phyloP scores from a whole-genome alignment of 2,888 invertebrate species.

The Patella pellucida region DNA sequence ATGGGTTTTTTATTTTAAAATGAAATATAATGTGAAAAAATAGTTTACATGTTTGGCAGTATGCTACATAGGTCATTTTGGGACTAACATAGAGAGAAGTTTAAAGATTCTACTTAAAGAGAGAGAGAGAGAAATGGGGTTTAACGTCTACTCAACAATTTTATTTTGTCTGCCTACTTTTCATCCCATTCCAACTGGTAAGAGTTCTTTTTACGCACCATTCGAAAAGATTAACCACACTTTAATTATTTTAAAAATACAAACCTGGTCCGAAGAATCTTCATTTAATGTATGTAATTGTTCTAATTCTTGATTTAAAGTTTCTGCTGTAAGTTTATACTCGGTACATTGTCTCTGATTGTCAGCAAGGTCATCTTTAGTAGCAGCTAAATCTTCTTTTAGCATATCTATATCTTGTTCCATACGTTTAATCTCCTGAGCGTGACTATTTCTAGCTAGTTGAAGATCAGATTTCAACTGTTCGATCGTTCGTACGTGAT shows the following conservation, averaged over 20 bases:
- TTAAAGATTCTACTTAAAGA: too few relatives aligned
- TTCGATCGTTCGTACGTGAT: slow-evolving; percentile 62
- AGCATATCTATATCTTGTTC: slow-evolving; percentile 57
- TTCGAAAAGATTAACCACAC: too few relatives aligned
- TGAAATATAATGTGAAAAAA: too few relatives aligned
- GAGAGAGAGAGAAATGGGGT: too few relatives aligned
- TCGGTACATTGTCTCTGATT: slow-evolving; percentile 49
- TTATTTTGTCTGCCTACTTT: too few relatives aligned
- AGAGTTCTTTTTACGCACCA: too few relatives aligned
- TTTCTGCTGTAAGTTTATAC: slow-evolving; percentile 48
- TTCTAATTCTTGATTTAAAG: slow-evolving; percentile 57
- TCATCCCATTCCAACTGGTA: too few relatives aligned
- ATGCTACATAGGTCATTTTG: too few relatives aligned
- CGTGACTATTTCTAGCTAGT: slow-evolving; percentile 51
- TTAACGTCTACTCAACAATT: too few relatives aligned
- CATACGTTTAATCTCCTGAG: slow-evolving; percentile 59
- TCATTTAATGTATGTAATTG: slow-evolving; percentile 53
- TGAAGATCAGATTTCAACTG: slow-evolving; percentile 64
- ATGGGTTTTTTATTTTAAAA: background rate
- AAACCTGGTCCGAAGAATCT: slow-evolving; percentile 38
- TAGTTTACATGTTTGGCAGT: too few relatives aligned
- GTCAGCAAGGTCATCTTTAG: slow-evolving; percentile 53
- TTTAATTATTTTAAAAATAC: background rate
- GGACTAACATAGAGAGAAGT: too few relatives aligned
- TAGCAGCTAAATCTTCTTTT: slow-evolving; percentile 51